A percentile compares a stretch with the other conserved stretches of the same genome.
phyloP scores from a whole-genome alignment of 2,797 vertebrate species.

The Cygnus olor region DNA sequence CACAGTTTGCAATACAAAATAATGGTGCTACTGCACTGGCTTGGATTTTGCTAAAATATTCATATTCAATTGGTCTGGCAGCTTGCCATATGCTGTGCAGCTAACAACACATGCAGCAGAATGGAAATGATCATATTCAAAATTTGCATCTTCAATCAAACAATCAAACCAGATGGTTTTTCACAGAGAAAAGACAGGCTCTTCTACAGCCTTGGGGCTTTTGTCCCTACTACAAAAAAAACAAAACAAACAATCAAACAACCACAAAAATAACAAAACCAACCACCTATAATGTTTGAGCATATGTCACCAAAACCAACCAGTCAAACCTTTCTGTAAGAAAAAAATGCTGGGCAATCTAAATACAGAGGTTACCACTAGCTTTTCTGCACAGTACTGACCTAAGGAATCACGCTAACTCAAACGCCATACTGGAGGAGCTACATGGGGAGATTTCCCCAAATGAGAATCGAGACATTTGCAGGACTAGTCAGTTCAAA shows the following conservation, averaged over 20 bases:
- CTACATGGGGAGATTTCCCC: neutral
- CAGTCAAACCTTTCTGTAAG: neutral
- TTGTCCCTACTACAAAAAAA: neutral
- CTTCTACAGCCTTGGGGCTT: neutral
- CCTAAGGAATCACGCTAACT: neutral
- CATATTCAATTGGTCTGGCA: neutral
- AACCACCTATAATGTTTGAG: fast-evolving
- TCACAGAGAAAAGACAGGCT: neutral
- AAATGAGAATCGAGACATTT: neutral
- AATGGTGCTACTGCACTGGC: conserved; percentile 6
- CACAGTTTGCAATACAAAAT: neutral
- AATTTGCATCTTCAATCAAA: neutral
- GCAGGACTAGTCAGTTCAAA: neutral
- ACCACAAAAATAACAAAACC: neutral
- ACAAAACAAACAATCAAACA: neutral
- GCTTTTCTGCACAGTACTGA: neutral
- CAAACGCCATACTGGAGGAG: neutral
- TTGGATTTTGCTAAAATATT: conserved; percentile 6
- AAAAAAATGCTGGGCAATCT: neutral
- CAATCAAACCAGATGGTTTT: neutral
- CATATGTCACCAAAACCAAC: neutral
- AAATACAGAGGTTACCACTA: neutral
- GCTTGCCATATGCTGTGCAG: neutral
- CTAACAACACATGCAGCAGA: neutral
- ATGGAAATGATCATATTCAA: neutral